phyloP scores from a whole-genome alignment of 1,140 invertebrate species.

The Coelopa frigida region DNA sequence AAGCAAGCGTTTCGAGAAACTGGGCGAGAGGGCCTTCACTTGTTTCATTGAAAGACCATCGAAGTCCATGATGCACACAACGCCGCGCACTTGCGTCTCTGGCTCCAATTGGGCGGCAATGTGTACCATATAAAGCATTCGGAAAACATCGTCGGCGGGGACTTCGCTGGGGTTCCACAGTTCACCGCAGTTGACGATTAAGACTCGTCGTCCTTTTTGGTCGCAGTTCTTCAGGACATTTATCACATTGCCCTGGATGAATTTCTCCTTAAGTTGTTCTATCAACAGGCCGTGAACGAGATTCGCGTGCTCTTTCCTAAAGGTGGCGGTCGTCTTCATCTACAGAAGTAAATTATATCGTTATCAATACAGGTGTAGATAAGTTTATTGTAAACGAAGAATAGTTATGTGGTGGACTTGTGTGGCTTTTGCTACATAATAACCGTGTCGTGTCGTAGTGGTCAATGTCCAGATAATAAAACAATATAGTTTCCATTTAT shows the following conservation, averaged over 20 bases:
- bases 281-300: conserved; percentile 58
- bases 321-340: conserved; percentile 67
- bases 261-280: conserved; percentile 55
- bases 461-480: too few species aligned
- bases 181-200: conserved; percentile 42
- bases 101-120: conserved; percentile 64
- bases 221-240: conserved; percentile 66
- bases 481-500: too few species aligned
- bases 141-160: conserved; percentile 64
- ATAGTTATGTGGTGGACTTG: too few species aligned
- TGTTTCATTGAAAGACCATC: conserved; percentile 67
- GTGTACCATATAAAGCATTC: conserved; percentile 71
- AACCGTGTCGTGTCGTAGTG: too few species aligned
- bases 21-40: conserved; percentile 59
- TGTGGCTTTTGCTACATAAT: too few species aligned
- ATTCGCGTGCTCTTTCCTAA: conserved; percentile 60
- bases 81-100: conserved; percentile 64
- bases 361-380: too few species aligned
- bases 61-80: conserved; percentile 75
- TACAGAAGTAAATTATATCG: conserved; percentile 43
- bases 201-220: conserved; percentile 46
- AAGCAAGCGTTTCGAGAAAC: conserved; percentile 65
- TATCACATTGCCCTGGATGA: conserved; percentile 61
- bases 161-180: conserved; percentile 67
- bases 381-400: too few species aligned